These are phyloP conservation scores for Euproctis similis DNA, from an alignment of 2,888 invertebrate genomes.

Conservation along the genomic window DNA sequence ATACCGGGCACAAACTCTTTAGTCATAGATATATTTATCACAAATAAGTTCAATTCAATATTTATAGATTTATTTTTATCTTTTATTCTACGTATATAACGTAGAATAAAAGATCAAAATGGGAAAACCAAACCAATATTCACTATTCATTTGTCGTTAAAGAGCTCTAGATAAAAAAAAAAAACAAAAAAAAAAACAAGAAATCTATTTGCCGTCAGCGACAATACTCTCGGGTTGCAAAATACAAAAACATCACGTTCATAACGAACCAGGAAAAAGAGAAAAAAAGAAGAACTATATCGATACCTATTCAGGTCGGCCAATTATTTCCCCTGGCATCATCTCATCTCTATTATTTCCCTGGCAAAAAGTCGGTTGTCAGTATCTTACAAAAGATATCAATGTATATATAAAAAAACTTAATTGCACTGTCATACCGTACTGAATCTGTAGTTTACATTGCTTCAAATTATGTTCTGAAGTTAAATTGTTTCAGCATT, in stretches of 20 bases:
- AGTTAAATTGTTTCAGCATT: no score
- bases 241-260: conserved; percentile 5
- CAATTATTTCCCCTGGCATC: conserved; percentile 34
- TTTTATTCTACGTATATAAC: no score
- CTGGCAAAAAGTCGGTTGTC: conserved; percentile 30
- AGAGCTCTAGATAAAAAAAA: not conserved
- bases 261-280: conserved; percentile 8
- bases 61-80: no score
- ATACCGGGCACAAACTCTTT: no score
- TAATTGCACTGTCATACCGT: conserved; percentile 47
- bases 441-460: conserved; percentile 20
- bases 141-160: not conserved
- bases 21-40: no score
- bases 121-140: no score
- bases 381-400: conserved; percentile 28
- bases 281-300: no score
- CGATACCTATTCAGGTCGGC: conserved; percentile 31
- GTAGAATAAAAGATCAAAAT: no score
- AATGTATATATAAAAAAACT: no score
- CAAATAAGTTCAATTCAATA: no score
- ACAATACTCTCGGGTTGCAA: conserved; percentile 3
- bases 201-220: not conserved
- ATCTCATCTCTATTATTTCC: conserved; percentile 27
- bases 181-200: no score
- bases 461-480: no score